phyloP scores from a whole-genome alignment of 2,113 vertebrate genomes.

The Lucifuga dentata region DNA sequence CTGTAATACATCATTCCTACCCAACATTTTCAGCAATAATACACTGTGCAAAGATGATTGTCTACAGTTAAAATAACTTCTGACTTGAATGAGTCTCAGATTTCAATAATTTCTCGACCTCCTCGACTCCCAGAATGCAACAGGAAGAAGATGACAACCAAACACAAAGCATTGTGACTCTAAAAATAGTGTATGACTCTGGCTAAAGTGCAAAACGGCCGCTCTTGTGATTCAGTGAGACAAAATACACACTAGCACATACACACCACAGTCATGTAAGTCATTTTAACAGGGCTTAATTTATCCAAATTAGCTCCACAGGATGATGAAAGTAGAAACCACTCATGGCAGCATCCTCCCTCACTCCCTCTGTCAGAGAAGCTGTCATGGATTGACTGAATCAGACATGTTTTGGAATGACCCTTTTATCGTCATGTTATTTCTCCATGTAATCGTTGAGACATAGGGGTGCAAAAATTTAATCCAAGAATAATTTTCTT shows the following conservation, averaged over 20 bases:
- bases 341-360: not conserved
- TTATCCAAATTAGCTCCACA: not conserved
- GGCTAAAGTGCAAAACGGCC: not conserved
- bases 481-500: too few species aligned
- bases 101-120: not conserved
- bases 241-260: slow-evolving; percentile 5
- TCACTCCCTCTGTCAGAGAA: not conserved
- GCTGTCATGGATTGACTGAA: too few species aligned
- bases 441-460: too few species aligned
- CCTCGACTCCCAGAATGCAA: not conserved
- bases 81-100: not conserved
- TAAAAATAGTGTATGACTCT: slow-evolving; percentile 2
- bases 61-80: not conserved
- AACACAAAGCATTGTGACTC: slow-evolving; percentile 1
- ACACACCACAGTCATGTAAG: not conserved
- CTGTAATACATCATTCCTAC: slow-evolving; percentile 3
- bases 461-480: too few species aligned
- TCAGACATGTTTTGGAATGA: too few species aligned
- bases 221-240: not conserved
- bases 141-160: slow-evolving; percentile 6
- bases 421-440: too few species aligned
- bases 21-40: not conserved
- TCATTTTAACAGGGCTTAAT: slow-evolving; percentile 19
- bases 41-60: not conserved
- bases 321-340: not conserved